Evolutionary conservation across 2,113 vertebrate genomes (phyloP), one percentile per base, ranked within the genome.

Genomic region (Phalacrocorax brasilianus): DNA sequence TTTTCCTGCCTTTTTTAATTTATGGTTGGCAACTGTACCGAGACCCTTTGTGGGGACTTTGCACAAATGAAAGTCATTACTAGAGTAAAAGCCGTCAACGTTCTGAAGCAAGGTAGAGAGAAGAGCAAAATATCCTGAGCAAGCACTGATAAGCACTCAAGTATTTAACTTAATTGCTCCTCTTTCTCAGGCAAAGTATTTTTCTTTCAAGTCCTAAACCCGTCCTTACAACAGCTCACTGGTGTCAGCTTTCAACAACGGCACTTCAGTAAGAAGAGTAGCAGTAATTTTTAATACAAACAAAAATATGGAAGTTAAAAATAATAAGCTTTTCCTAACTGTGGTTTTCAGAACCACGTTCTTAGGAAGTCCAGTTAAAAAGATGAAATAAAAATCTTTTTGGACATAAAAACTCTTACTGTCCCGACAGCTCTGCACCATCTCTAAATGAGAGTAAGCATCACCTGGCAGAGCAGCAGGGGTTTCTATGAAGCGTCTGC

Each of bases 361-460:
- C 49, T 87, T 17, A 33, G 55, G 11, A 89, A 75, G 15, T 21
- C 23, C 17, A 20, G 1, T 23, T 52, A 14, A 14, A 49, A 38
- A 47, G 3, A 62, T 4, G 14, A 52, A 68, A n/a, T 1, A 42
- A 27, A 47, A 32, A 6, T 23, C 5, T 24, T 23, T 53, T 3
- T 14, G 87, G 56, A 9, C 14, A 2, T 2, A 26, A 33, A 62
- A 45, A 2, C 30, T 62, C 22, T 3, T 2, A 0, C 1, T 13
- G 44, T 28, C 38, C 14, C 1, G 14, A 9, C 5, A 4, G 47
- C 40, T 8, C 62, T 5, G 52, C 53, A 13, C 33, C 22, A 14
- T 2, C 24, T 11, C 59, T 8, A 6, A 16, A 11, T 0, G 21
- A 52, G 24, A 45, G 18, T 3, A 21, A 16, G n/a, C 40, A 68